Evolutionary conservation across 1,140 invertebrate species (phyloP).

Genomic region (Drosophila baimaii): DNA sequence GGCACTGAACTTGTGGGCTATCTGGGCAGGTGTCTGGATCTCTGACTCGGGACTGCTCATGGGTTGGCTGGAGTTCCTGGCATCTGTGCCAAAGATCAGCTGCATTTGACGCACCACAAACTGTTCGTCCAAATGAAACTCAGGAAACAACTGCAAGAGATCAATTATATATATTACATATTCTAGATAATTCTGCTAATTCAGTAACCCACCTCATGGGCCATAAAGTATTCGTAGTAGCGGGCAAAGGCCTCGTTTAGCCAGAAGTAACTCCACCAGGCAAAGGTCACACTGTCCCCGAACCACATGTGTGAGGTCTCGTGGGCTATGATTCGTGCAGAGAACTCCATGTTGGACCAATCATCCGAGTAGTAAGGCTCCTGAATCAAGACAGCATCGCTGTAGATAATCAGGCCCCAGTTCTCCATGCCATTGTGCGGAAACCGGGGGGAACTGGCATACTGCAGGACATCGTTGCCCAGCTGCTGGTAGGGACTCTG

Average conservation of each 20-base stretch:
- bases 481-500: constrained; percentile 80
- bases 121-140: constrained; percentile 85
- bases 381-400: constrained; percentile 60
- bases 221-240: constrained; percentile 88
- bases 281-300: constrained; percentile 88
- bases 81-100: constrained; percentile 87
- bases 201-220: constrained; percentile 84
- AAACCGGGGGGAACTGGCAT: constrained; percentile 91
- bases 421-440: constrained; percentile 93
- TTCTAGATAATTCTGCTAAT: background rate
- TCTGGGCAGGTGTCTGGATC: constrained; percentile 83
- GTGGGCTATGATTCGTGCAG: constrained; percentile 86
- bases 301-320: constrained; percentile 89
- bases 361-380: constrained; percentile 64
- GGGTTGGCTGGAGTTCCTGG: constrained; percentile 86
- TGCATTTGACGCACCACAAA: constrained; percentile 89
- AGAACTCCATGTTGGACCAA: constrained; percentile 83
- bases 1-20: constrained; percentile 86
- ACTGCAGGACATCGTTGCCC: constrained; percentile 86
- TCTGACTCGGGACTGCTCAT: constrained; percentile 85
- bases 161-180: background rate
- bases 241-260: constrained; percentile 89
- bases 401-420: constrained; percentile 91
- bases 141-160: constrained; percentile 62
- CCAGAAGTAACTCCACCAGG: constrained; percentile 89